Percentiles rank a stretch among this genome's conserved stretches.
These are phyloP conservation scores for Cancer borealis DNA, from an alignment of 2,888 invertebrate species.

Conservation along the genomic window DNA sequence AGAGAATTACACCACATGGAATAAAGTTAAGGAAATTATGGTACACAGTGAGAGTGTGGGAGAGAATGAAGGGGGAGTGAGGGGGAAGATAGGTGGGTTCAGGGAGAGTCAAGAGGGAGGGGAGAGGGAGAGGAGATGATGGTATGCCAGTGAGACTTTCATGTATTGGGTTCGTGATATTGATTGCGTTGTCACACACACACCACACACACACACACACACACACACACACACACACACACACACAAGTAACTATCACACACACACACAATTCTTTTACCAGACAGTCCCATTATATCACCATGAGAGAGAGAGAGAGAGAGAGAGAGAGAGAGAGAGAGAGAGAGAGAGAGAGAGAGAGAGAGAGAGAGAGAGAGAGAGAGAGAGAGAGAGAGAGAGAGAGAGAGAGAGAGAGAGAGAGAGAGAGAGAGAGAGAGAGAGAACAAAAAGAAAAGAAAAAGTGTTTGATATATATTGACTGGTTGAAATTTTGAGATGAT, in stretches of 20 bases:
- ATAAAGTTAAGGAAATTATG: background rate
- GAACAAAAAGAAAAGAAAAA: background rate
- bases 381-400: background rate
- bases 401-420: background rate
- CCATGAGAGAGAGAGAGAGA: background rate
- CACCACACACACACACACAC: background rate
- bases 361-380: constrained; percentile 1
- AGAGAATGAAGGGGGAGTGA: background rate
- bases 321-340: background rate
- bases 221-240: constrained; percentile 20
- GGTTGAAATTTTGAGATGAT: background rate
- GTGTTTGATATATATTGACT: background rate
- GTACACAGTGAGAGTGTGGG: background rate
- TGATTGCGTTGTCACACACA: background rate
- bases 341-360: constrained; percentile 9
- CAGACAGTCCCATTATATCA: background rate
- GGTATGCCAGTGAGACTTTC: background rate
- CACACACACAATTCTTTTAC: background rate
- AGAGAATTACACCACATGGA: background rate
- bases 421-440: background rate
- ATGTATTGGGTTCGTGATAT: background rate
- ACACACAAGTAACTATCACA: background rate
- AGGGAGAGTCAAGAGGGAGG: background rate
- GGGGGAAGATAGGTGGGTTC: background rate
- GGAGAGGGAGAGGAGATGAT: background rate